Evolutionary conservation across 2,113 vertebrate species (phyloP).

Genomic region (Carassius gibelio): DNA sequence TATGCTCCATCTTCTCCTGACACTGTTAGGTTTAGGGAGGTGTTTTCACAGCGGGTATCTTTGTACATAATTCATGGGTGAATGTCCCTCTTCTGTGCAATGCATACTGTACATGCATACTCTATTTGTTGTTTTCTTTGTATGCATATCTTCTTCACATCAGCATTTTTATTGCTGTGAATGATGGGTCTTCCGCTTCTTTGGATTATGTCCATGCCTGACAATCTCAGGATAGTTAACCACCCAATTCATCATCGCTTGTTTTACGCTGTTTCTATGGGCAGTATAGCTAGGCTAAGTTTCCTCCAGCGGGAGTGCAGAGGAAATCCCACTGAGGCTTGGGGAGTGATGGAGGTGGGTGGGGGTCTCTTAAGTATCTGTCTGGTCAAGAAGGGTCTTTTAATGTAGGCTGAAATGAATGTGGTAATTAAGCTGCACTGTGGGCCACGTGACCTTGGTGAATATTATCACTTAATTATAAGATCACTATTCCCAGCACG

Average conservation of each 20-base stretch:
- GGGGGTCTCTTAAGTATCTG: slow-evolving; percentile 47
- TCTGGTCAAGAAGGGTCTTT: slow-evolving; percentile 53
- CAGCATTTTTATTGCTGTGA: slow-evolving; percentile 50
- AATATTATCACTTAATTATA: slow-evolving; percentile 63
- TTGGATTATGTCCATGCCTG: slow-evolving; percentile 52
- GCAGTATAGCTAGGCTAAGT: neutral
- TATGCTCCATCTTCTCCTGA: neutral
- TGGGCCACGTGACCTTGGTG: slow-evolving; percentile 57
- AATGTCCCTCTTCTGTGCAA: neutral
- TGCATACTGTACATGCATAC: neutral
- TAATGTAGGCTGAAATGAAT: slow-evolving; percentile 56
- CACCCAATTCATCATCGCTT: slow-evolving; percentile 43
- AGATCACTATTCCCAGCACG: slow-evolving; percentile 59
- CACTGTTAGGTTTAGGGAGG: neutral
- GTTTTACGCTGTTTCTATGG: neutral
- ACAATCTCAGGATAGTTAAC: slow-evolving; percentile 10
- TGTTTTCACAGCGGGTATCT: slow-evolving; percentile 9
- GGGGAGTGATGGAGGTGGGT: slow-evolving; percentile 12
- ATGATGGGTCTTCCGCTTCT: slow-evolving; percentile 41
- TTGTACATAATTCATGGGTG: neutral
- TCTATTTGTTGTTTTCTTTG: neutral
- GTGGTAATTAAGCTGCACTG: slow-evolving; percentile 62
- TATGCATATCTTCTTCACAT: neutral
- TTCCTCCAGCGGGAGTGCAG: neutral
- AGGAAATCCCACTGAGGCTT: slow-evolving; percentile 36